These are phyloP conservation scores for Agelas oroides DNA, from an alignment of 37 sponge, comb jelly and placozoan genomes.

Conservation along the genomic window DNA sequence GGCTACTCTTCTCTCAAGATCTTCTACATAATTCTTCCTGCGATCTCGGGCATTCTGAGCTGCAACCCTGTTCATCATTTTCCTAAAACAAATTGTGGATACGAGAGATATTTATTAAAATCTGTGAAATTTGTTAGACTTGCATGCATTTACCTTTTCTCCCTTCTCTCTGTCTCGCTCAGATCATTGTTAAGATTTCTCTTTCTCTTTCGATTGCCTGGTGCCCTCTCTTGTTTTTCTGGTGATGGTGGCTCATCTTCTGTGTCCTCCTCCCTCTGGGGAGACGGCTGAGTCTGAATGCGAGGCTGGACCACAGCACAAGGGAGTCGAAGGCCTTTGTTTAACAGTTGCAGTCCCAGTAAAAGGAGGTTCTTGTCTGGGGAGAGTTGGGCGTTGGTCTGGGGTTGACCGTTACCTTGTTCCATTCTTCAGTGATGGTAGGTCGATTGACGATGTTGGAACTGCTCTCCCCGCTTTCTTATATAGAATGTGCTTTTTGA, in stretches of 20 bases:
- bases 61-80: slow-evolving; percentile 79
- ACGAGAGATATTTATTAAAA: neutral
- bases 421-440: too few relatives aligned
- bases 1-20: slow-evolving; percentile 67
- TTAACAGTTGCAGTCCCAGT: slow-evolving; percentile 34
- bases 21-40: slow-evolving; percentile 67
- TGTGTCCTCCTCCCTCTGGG: neutral
- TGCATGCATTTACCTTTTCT: slow-evolving; percentile 43
- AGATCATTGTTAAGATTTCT: slow-evolving; percentile 2
- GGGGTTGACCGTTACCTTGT: too few relatives aligned
- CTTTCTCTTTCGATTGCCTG: slow-evolving; percentile 40
- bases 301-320: slow-evolving; percentile 44
- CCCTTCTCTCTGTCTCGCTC: slow-evolving; percentile 20
- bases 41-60: slow-evolving; percentile 83
- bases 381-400: too few relatives aligned
- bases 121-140: neutral
- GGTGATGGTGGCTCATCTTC: neutral
- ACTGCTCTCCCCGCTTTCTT: too few relatives aligned
- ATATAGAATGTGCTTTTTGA: too few relatives aligned
- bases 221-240: neutral
- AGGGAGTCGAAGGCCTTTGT: slow-evolving; percentile 35
- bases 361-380: slow-evolving; percentile 33
- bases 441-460: too few relatives aligned
- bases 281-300: too few relatives aligned
- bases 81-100: slow-evolving; percentile 28